phyloP scores from a whole-genome alignment of 2,113 vertebrate genomes.

The Genyomyrus donnyi region DNA sequence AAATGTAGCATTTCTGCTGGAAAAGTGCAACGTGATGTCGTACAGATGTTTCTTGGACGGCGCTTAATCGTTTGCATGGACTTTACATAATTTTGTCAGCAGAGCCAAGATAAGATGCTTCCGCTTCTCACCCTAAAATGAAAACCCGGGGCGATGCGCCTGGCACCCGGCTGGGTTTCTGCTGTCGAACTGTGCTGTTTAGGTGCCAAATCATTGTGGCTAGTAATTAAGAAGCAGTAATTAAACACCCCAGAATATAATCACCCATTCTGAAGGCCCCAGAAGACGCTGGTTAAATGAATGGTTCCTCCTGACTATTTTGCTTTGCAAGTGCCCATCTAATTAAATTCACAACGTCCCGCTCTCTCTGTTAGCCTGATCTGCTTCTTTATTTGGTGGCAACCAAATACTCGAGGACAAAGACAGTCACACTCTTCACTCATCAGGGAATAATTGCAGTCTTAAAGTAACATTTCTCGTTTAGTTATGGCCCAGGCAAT shows the following conservation, averaged over 20 bases:
- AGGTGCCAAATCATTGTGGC: constrained; percentile 24
- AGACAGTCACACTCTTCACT: not conserved
- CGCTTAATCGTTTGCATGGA: constrained; percentile 32
- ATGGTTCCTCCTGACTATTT: constrained; percentile 17
- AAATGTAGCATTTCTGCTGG: constrained; percentile 3
- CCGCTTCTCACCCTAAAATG: not conserved
- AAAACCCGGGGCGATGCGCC: not conserved
- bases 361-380: not conserved
- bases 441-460: not conserved
- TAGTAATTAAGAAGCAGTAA: constrained; percentile 37
- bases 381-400: not conserved
- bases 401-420: not conserved
- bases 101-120: not conserved
- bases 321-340: constrained; percentile 30
- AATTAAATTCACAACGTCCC: constrained; percentile 30
- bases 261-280: constrained; percentile 23
- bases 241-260: constrained; percentile 42
- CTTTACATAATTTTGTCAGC: constrained; percentile 8
- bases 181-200: constrained; percentile 22
- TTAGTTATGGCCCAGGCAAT: not conserved
- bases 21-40: constrained; percentile 27
- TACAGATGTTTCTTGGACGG: constrained; percentile 28
- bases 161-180: not conserved
- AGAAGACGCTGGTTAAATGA: constrained; percentile 35
- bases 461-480: not conserved